phyloP scores from a whole-genome alignment of 2,113 vertebrate genomes.

The Chinchilla lanigera region DNA sequence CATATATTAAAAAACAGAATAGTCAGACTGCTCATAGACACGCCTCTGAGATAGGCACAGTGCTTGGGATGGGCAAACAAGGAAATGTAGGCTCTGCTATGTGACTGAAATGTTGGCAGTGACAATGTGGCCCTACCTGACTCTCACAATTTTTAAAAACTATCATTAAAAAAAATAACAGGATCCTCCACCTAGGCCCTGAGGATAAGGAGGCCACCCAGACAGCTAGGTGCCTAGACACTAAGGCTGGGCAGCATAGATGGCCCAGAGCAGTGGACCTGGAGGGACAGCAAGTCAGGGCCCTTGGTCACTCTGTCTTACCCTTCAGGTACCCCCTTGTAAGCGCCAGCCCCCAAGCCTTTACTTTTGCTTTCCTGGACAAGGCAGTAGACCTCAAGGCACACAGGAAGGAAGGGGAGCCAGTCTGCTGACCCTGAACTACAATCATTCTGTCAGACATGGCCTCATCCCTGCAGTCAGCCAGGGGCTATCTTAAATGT shows the following conservation, averaged over 20 bases:
- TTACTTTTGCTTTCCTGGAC: not conserved
- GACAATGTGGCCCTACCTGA: not conserved
- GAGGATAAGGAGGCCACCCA: not conserved
- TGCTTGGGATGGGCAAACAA: not conserved
- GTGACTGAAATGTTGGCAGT: not conserved
- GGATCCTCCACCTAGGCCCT: not conserved
- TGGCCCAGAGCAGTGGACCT: not conserved
- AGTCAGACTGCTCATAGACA: not conserved
- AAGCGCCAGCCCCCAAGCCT: not conserved
- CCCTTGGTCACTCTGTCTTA: rapidly evolving
- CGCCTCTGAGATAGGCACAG: not conserved
- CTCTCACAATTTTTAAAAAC: not conserved
- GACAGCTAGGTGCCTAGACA: not conserved
- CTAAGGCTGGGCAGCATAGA: not conserved
- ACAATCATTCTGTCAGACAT: not conserved
- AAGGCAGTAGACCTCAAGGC: not conserved
- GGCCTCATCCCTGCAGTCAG: not conserved
- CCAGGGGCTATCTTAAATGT: not conserved
- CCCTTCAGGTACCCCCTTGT: not conserved
- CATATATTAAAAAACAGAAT: no score
- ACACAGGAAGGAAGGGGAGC: not conserved
- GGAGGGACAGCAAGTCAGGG: not conserved
- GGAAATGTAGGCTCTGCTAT: not conserved
- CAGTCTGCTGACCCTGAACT: not conserved
- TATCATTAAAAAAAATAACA: not conserved